A percentile compares a stretch with the other conserved stretches of the same genome.
Evolutionary conservation across 2,113 vertebrate genomes (phyloP).

Genomic region (Alligator mississippiensis): DNA sequence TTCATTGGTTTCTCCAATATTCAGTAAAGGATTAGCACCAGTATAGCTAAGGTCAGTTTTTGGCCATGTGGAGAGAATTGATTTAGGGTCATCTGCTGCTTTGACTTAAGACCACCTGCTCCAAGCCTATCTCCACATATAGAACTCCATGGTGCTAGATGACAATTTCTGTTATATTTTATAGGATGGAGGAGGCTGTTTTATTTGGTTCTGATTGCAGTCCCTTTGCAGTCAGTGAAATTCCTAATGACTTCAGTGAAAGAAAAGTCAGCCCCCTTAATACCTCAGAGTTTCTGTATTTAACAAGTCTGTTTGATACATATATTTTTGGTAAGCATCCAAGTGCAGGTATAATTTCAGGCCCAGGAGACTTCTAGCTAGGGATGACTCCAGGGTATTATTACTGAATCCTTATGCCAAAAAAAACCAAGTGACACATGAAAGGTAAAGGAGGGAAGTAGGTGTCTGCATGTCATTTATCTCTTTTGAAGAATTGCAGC

Average conservation of each 20-base stretch:
- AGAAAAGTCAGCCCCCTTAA: not conserved
- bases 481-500: not conserved
- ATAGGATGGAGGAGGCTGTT: not conserved
- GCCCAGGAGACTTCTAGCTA: not conserved
- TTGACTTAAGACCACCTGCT: not conserved
- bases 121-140: not conserved
- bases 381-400: not conserved
- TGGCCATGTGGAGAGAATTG: not conserved
- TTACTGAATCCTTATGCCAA: not conserved
- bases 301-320: not conserved
- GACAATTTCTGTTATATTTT: not conserved
- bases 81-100: not conserved
- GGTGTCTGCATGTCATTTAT: slow-evolving; percentile 3
- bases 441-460: slow-evolving; percentile 41
- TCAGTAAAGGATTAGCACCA: not conserved
- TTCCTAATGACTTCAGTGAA: not conserved
- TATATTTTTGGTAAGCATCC: not conserved
- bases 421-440: slow-evolving; percentile 32
- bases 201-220: not conserved
- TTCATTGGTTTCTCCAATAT: not conserved
- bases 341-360: not conserved
- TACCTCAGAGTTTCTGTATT: not conserved
- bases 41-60: not conserved
- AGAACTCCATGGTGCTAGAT: not conserved
- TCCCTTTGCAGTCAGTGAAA: not conserved